Conservation (phyloP, 2,797 vertebrate genomes). For the Cercopithecus neglectus region DNA sequence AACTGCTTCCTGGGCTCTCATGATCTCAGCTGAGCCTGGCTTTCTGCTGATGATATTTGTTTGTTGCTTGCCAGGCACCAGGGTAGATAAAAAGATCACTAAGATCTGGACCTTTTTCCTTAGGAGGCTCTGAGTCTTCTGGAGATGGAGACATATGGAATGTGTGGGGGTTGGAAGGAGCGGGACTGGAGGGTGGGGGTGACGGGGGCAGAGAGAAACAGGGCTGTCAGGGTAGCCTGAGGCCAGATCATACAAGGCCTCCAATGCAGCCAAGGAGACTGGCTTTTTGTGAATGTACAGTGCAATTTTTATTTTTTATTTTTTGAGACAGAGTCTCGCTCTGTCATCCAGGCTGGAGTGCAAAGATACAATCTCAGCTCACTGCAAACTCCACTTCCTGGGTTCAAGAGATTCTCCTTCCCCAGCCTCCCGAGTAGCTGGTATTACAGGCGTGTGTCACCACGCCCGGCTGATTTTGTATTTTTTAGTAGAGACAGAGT, state of each 20-base stretch:
- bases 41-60: not conserved
- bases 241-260: not conserved
- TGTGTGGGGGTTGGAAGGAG: not conserved
- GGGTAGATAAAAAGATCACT: not conserved
- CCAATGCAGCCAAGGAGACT: not conserved
- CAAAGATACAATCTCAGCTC: not conserved
- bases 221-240: rapidly evolving
- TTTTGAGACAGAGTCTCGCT: not conserved
- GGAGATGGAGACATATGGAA: not conserved
- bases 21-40: not conserved
- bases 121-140: not conserved
- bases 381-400: not conserved
- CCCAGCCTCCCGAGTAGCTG: not conserved
- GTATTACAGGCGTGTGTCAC: too few species aligned
- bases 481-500: not conserved
- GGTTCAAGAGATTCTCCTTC: not conserved
- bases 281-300: not conserved
- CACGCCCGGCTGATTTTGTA: not conserved
- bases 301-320: not conserved
- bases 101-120: not conserved
- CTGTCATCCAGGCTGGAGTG: not conserved
- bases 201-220: not conserved
- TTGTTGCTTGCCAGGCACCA: not conserved
- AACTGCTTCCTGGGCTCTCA: not conserved
- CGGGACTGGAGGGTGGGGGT: not conserved